Evolutionary conservation across 1,140 invertebrate species (phyloP), one percentile per base, ranked within the genome.

Genomic region (Listronotus bonariensis): DNA sequence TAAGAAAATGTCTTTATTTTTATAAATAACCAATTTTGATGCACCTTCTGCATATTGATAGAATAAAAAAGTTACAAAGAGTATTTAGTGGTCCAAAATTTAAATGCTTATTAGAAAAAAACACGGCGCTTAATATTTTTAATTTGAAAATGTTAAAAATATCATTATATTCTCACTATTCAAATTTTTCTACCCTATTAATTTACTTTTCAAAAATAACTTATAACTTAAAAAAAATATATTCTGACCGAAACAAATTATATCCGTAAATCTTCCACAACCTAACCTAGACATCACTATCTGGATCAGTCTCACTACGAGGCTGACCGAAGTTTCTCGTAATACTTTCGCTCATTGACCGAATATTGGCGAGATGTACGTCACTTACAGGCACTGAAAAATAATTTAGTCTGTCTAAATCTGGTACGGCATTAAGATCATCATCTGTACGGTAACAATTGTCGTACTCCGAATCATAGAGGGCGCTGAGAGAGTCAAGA

Each of bases 401-500:
- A 70, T 77, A 78, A 61, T 78, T 77, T 15, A 79, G 71, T 71
- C 77, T 68, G 41, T 78, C 77, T 38, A 78, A 61, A 64, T 79
- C 77, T 15, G 77, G 76, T 61, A 76, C 70, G 14, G 75, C 74
- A 62, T 77, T 78, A 26, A 79, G 60, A 64, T 79, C 78, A 61
- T 81, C 79, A 62, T 80, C 80, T 12, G 78, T 80, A 68, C 78
- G 66, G 55, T 82, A 82, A 72, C 82, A 87, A 75, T 88, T 87
- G 70, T 89, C 88, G 76, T 92, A 92, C 73, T 93, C 91, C 2
- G 89, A 92, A 80, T 95, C 92, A 77, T 93, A 94, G 63, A 92
- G 85, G 49, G 88, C 88, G 78, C 89, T 90, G 46, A 91, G 81
- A 11, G 89, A 90, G 77, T 92, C 91, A 17, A 92, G 78, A 53